Conservation (phyloP, 35 echinoderm and acorn worm genomes). For the Stichopus chloronotus region DNA sequence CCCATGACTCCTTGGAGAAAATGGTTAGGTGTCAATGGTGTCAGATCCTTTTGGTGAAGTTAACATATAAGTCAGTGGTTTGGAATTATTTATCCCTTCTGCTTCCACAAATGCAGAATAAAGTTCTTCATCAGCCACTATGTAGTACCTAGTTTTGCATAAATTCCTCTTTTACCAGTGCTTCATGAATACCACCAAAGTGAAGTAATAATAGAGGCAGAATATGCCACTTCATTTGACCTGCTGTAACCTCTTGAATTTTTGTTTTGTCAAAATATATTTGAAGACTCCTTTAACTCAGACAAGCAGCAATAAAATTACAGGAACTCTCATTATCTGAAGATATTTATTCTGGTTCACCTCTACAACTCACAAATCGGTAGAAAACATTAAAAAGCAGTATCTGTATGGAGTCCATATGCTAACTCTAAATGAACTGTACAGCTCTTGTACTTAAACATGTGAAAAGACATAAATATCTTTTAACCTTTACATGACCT, state of each 20-base stretch:
- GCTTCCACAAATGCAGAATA: slow-evolving; percentile 37
- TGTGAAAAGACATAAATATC: slow-evolving; percentile 59
- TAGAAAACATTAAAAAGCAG: slow-evolving; percentile 43
- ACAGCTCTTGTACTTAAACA: slow-evolving; percentile 48
- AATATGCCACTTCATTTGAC: slow-evolving; percentile 22
- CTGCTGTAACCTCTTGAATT: slow-evolving; percentile 15
- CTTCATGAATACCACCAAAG: slow-evolving; percentile 37
- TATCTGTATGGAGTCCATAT: slow-evolving; percentile 31
- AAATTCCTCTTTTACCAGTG: slow-evolving; percentile 37
- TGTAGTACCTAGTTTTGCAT: slow-evolving; percentile 13
- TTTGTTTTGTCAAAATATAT: background rate
- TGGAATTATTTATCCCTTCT: slow-evolving; percentile 51
- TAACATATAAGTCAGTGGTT: slow-evolving; percentile 44
- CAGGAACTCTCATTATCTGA: slow-evolving; percentile 52
- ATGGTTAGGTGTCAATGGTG: slow-evolving; percentile 61
- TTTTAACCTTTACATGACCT: slow-evolving; percentile 5
- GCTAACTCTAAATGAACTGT: slow-evolving; percentile 44
- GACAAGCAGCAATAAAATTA: slow-evolving; percentile 55
- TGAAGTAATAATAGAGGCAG: slow-evolving; percentile 15
- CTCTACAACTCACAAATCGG: slow-evolving; percentile 58
- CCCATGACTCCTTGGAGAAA: slow-evolving; percentile 54
- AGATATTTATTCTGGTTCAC: slow-evolving; percentile 32
- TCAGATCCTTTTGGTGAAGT: background rate
- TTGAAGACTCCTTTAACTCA: slow-evolving; percentile 7
- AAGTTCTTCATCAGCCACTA: slow-evolving; percentile 56